These are phyloP conservation scores for Samia ricini DNA, from an alignment of 1,140 invertebrate species.

Conservation along the genomic window DNA sequence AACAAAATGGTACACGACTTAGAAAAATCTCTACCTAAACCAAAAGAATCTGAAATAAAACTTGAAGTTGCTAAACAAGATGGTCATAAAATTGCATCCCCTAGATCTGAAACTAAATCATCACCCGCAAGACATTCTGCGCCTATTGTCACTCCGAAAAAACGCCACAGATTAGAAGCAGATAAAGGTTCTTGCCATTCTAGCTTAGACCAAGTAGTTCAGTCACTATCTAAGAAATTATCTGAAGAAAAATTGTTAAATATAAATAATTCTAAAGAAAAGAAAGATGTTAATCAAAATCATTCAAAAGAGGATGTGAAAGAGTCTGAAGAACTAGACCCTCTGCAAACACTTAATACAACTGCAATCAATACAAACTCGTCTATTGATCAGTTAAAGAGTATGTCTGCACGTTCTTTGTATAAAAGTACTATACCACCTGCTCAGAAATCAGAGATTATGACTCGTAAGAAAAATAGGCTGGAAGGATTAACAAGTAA, in stretches of 20 bases:
- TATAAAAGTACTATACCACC: constrained; percentile 70
- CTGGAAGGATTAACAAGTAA: constrained; percentile 79
- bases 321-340: constrained; percentile 36
- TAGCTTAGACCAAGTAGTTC: constrained; percentile 70
- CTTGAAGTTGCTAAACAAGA: constrained; percentile 54
- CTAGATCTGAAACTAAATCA: constrained; percentile 62
- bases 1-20: constrained; percentile 75
- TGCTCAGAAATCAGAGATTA: constrained; percentile 76
- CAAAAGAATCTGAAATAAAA: constrained; percentile 61
- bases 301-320: constrained; percentile 45
- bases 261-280: constrained; percentile 36
- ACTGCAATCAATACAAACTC: constrained; percentile 50
- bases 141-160: constrained; percentile 78
- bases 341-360: constrained; percentile 35
- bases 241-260: constrained; percentile 59
- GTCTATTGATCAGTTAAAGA: constrained; percentile 60
- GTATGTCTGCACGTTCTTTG: constrained; percentile 62
- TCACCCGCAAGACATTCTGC: constrained; percentile 59
- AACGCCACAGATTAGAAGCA: constrained; percentile 76
- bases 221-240: constrained; percentile 72
- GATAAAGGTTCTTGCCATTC: constrained; percentile 62
- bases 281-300: constrained; percentile 46
- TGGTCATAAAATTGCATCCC: constrained; percentile 46
- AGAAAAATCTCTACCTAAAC: constrained; percentile 71
- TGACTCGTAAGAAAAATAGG: constrained; percentile 78